A percentile compares a stretch with the other conserved stretches of the same genome.
These are phyloP conservation scores for Rhinopomastus cyanomelas DNA, from an alignment of 2,113 vertebrate species.

Conservation along the genomic window DNA sequence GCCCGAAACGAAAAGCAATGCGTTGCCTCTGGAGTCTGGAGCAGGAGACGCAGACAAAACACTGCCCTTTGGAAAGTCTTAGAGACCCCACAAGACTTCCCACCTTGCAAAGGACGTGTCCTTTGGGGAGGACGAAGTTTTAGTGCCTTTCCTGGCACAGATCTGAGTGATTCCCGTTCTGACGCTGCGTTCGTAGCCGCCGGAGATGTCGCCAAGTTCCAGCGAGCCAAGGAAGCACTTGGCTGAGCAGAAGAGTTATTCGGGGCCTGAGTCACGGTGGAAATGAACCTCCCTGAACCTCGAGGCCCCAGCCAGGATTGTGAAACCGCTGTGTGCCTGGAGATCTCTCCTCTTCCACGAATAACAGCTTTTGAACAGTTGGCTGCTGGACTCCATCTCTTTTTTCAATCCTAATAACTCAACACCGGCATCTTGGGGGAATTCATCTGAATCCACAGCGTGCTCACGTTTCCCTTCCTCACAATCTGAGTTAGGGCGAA, in stretches of 20 bases:
- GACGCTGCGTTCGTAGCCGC: rapidly evolving
- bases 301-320: constrained; percentile 35
- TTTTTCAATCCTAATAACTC: background rate
- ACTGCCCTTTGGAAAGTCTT: background rate
- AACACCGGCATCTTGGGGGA: constrained; percentile 24
- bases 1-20: background rate
- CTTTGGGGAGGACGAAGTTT: background rate
- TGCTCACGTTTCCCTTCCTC: background rate
- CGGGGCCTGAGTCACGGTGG: constrained; percentile 23
- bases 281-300: constrained; percentile 28
- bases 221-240: constrained; percentile 10
- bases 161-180: background rate
- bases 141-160: background rate
- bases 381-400: constrained; percentile 33
- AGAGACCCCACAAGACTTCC: background rate
- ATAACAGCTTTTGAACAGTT: constrained; percentile 20
- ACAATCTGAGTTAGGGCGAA: constrained; percentile 21
- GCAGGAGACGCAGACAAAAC: background rate
- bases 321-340: constrained; percentile 3
- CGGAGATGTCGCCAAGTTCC: background rate
- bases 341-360: background rate
- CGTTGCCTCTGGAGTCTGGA: background rate
- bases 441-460: constrained; percentile 40
- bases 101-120: background rate
- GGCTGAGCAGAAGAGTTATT: constrained; percentile 26